Evolutionary conservation across 2,888 invertebrate species (phyloP).

Genomic region (Andrena praecox): DNA sequence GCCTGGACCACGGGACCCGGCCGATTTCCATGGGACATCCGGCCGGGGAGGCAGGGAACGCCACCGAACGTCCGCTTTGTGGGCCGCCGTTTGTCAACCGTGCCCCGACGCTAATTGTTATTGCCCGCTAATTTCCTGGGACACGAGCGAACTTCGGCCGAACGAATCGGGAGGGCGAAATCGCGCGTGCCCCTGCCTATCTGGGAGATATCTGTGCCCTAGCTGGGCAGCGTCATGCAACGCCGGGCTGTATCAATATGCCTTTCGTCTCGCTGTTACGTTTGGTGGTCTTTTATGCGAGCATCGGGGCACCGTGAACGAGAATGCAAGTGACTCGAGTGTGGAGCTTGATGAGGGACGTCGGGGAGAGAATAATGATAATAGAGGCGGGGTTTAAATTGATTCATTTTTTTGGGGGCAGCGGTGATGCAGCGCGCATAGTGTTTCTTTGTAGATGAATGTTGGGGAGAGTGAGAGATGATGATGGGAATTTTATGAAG

Average conservation of each 20-base stretch:
- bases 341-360: constrained; percentile 11
- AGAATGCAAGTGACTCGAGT: background rate
- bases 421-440: too few relatives aligned
- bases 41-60: constrained; percentile 20
- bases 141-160: constrained; percentile 21
- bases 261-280: constrained; percentile 21
- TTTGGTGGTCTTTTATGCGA: constrained; percentile 6
- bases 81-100: constrained; percentile 65
- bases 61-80: constrained; percentile 48
- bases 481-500: too few relatives aligned
- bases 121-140: constrained; percentile 69
- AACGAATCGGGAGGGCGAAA: background rate
- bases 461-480: too few relatives aligned
- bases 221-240: constrained; percentile 28
- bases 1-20: constrained; percentile 24
- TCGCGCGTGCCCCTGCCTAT: constrained; percentile 2
- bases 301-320: background rate
- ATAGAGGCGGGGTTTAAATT: background rate
- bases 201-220: constrained; percentile 13
- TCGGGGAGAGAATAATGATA: background rate
- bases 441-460: too few relatives aligned
- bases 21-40: constrained; percentile 62
- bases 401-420: too few relatives aligned
- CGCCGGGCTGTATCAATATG: constrained; percentile 22
- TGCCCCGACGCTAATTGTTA: constrained; percentile 68